A percentile compares a stretch with the other conserved stretches of the same genome.
phyloP scores from a whole-genome alignment of 2,888 invertebrate species.

The Exocentrus adspersus region DNA sequence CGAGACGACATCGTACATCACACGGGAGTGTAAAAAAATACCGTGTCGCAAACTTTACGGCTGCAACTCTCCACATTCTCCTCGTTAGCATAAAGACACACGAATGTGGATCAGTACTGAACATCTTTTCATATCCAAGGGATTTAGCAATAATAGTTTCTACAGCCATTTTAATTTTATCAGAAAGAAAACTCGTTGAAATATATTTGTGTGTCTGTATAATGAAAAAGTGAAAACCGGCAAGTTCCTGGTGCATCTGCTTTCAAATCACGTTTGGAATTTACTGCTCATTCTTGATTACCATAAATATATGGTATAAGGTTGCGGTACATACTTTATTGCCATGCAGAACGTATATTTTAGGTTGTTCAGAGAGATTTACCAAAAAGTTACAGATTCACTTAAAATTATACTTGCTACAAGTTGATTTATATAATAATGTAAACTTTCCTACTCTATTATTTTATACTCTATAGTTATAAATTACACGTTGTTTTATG shows the following conservation, averaged over 20 bases:
- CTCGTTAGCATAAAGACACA: constrained; percentile 4
- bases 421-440: too few relatives aligned
- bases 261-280: neutral
- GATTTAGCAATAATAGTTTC: neutral
- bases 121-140: too few relatives aligned
- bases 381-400: too few relatives aligned
- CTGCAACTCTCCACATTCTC: neutral
- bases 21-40: neutral
- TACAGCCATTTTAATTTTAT: too few relatives aligned
- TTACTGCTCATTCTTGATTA: neutral
- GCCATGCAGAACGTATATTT: neutral
- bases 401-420: too few relatives aligned
- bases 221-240: neutral
- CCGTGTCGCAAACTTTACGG: neutral
- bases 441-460: too few relatives aligned
- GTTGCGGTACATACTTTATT: neutral
- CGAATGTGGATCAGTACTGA: too few relatives aligned
- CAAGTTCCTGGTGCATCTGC: neutral
- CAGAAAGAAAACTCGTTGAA: too few relatives aligned
- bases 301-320: neutral
- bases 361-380: neutral
- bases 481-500: too few relatives aligned
- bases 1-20: neutral
- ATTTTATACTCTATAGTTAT: too few relatives aligned
- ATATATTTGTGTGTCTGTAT: too few relatives aligned